Evolutionary conservation across 2,888 invertebrate genomes (phyloP).

Genomic region (Drosophila mettleri): DNA sequence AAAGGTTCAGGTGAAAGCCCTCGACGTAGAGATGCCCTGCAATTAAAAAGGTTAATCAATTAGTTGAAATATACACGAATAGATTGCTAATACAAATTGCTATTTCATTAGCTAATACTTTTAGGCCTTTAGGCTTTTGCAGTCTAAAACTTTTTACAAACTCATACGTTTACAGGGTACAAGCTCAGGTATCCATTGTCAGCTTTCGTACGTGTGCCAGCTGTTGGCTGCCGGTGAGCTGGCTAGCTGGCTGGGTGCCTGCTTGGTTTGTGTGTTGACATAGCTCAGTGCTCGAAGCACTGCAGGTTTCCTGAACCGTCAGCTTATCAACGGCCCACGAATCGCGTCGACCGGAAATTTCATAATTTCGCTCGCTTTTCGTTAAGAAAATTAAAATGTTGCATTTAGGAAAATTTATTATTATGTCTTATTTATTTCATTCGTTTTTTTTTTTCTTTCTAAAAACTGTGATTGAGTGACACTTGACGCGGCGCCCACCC

Average conservation of each 20-base stretch:
- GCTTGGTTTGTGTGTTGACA: slow-evolving; percentile 25
- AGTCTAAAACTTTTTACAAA: background rate
- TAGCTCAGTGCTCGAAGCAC: slow-evolving; percentile 10
- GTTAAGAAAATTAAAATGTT: slow-evolving; percentile 71
- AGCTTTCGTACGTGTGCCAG: slow-evolving; percentile 3
- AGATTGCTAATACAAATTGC: background rate
- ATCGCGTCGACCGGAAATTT: slow-evolving; percentile 67
- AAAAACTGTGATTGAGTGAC: slow-evolving; percentile 72
- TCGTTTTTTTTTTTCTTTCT: slow-evolving; percentile 20
- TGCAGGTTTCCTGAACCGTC: slow-evolving; percentile 43
- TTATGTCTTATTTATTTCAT: slow-evolving; percentile 59
- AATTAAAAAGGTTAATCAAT: background rate
- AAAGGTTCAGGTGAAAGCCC: background rate
- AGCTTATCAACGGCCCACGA: slow-evolving; percentile 58
- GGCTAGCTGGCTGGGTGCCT: background rate
- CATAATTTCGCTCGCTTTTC: slow-evolving; percentile 59
- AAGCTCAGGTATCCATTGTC: background rate
- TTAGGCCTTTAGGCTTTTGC: too few relatives aligned
- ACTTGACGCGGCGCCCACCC: slow-evolving; percentile 58
- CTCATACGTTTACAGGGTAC: slow-evolving; percentile 5
- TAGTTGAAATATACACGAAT: background rate
- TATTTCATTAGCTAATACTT: background rate
- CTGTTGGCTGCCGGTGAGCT: background rate
- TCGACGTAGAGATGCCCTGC: slow-evolving; percentile 7
- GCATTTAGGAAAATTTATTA: slow-evolving; percentile 72